phyloP scores from a whole-genome alignment of 2,113 vertebrate genomes.

The Salvator merianae region DNA sequence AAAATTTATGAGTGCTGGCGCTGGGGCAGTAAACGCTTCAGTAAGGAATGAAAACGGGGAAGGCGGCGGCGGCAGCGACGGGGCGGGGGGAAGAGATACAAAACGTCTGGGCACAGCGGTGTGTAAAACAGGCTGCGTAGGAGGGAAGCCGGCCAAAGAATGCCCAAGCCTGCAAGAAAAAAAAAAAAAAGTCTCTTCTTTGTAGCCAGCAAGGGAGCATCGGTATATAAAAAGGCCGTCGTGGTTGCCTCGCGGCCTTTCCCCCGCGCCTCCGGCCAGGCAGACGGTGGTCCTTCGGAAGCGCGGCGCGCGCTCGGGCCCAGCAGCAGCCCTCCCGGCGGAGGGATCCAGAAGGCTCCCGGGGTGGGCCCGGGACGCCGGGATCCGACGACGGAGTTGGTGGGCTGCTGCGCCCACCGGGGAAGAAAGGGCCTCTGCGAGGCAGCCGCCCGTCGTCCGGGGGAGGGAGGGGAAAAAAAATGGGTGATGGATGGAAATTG shows the following conservation, averaged over 20 bases:
- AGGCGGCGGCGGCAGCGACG: neutral
- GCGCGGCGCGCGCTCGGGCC: too few relatives aligned
- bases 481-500: neutral
- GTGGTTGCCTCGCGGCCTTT: neutral
- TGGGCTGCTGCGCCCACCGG: neutral
- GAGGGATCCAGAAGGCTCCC: neutral
- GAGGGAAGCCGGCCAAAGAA: slow-evolving; percentile 93
- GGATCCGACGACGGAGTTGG: neutral
- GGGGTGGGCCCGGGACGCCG: too few relatives aligned
- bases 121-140: slow-evolving; percentile 90
- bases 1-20: slow-evolving; percentile 96
- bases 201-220: slow-evolving; percentile 59
- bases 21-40: slow-evolving; percentile 89
- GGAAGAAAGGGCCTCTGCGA: neutral
- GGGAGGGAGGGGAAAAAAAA: neutral
- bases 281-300: neutral
- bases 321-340: too few relatives aligned
- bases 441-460: neutral
- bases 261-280: slow-evolving; percentile 7
- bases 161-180: slow-evolving; percentile 76
- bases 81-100: slow-evolving; percentile 49
- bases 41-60: slow-evolving; percentile 85
- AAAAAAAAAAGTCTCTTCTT: slow-evolving; percentile 57
- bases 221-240: slow-evolving; percentile 84
- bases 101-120: slow-evolving; percentile 78